Evolutionary conservation across 2,797 vertebrate genomes (phyloP).

Genomic region (Pseudomugil gertrudae): DNA sequence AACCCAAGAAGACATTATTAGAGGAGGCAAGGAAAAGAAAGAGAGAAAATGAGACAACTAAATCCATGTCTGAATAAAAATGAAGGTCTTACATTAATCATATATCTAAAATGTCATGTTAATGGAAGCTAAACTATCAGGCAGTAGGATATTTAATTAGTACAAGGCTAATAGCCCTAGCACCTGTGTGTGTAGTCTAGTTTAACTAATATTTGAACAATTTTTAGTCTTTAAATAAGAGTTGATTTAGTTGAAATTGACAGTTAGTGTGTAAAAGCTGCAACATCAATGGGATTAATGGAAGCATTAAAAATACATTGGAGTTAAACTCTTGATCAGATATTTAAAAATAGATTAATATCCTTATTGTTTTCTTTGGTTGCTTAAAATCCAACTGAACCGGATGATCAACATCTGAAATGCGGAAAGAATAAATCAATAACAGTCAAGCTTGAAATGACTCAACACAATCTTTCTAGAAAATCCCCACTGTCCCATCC

Average conservation of each 20-base stretch:
- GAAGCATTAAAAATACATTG: too few species aligned
- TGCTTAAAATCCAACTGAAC: neutral
- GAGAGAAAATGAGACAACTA: neutral
- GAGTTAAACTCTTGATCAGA: neutral
- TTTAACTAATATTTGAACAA: neutral
- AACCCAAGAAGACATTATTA: neutral
- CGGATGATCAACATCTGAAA: neutral
- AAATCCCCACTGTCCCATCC: conserved; percentile 53
- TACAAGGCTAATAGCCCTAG: too few species aligned
- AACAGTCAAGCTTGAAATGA: neutral
- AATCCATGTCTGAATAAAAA: neutral
- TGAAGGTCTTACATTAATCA: neutral
- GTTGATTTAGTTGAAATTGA: neutral
- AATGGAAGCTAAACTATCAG: neutral
- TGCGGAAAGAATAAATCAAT: neutral
- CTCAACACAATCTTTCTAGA: conserved; percentile 67
- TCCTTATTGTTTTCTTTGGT: neutral
- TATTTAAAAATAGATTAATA: neutral
- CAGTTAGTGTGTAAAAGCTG: too few species aligned
- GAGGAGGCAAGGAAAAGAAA: neutral
- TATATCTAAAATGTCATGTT: neutral
- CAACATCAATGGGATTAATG: too few species aligned
- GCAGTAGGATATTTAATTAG: neutral
- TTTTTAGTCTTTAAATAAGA: neutral
- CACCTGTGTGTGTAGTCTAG: neutral